A percentile compares a stretch with the other conserved stretches of the same genome.
These are phyloP conservation scores for Pongo pygmaeus DNA, from an alignment of 2,113 vertebrate species.

Conservation along the genomic window DNA sequence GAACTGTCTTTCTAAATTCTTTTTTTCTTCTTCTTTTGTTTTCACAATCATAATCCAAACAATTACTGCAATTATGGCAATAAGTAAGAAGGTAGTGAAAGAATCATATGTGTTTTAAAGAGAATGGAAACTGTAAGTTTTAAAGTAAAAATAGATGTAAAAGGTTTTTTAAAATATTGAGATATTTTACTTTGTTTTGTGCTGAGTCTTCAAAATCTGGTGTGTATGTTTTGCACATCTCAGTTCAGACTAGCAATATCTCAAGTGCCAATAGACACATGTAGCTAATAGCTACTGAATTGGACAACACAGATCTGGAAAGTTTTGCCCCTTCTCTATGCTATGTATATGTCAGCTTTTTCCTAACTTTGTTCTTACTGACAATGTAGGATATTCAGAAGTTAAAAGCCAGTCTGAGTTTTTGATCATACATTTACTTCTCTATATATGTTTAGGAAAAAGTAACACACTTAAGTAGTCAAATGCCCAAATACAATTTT, in stretches of 20 bases:
- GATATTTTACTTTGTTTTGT: background rate
- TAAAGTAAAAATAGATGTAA: background rate
- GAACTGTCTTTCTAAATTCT: background rate
- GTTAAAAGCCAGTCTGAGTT: constrained; percentile 25
- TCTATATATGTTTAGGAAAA: background rate
- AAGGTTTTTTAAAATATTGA: background rate
- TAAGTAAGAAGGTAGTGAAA: background rate
- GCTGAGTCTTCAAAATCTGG: background rate
- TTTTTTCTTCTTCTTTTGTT: background rate
- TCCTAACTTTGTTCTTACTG: background rate
- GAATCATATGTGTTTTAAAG: background rate
- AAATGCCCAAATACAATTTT: constrained; percentile 18
- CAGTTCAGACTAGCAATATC: background rate
- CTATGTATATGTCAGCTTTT: background rate
- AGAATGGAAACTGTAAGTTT: background rate
- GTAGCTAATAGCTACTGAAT: background rate
- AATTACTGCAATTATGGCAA: background rate
- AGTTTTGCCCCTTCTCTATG: background rate
- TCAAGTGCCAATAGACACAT: background rate
- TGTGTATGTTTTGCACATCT: background rate
- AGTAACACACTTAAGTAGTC: background rate
- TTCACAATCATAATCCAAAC: background rate
- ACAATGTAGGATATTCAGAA: background rate
- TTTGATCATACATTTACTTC: background rate
- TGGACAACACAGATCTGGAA: background rate